Percentiles rank a stretch among this genome's conserved stretches.
Conservation (phyloP, 1,140 invertebrate genomes). For the Ylistrum balloti region DNA sequence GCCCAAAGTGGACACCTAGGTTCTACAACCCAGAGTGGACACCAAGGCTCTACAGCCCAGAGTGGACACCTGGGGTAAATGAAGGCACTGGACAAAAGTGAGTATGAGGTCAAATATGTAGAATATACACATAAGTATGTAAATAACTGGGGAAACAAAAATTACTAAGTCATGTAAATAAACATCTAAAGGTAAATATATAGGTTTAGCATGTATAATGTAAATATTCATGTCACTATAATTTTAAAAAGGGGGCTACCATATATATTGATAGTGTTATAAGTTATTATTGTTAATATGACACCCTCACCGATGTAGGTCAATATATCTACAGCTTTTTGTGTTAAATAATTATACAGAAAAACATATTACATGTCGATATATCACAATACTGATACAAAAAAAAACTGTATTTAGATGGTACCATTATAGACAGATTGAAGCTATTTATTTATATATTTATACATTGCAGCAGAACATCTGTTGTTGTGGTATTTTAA, state of each 20-base stretch:
- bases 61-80: background rate
- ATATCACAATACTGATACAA: background rate
- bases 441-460: too few relatives aligned
- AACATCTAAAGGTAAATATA: background rate
- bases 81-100: background rate
- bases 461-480: too few relatives aligned
- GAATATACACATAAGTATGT: background rate
- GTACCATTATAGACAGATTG: too few relatives aligned
- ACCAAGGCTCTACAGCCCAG: background rate
- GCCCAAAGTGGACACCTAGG: too few relatives aligned
- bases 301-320: background rate
- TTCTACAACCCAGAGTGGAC: too few relatives aligned
- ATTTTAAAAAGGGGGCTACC: background rate
- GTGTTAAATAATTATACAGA: background rate
- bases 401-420: too few relatives aligned
- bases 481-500: too few relatives aligned
- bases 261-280: background rate
- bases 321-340: background rate
- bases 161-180: background rate
- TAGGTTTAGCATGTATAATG: background rate
- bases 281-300: background rate
- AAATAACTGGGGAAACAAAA: slow-evolving; percentile 24
- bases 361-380: background rate
- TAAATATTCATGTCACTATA: background rate
- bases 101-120: slow-evolving; percentile 33